Percentiles rank a stretch among this genome's conserved stretches.
Evolutionary conservation across 2,113 vertebrate genomes (phyloP).

Genomic region (Silurus asotus): DNA sequence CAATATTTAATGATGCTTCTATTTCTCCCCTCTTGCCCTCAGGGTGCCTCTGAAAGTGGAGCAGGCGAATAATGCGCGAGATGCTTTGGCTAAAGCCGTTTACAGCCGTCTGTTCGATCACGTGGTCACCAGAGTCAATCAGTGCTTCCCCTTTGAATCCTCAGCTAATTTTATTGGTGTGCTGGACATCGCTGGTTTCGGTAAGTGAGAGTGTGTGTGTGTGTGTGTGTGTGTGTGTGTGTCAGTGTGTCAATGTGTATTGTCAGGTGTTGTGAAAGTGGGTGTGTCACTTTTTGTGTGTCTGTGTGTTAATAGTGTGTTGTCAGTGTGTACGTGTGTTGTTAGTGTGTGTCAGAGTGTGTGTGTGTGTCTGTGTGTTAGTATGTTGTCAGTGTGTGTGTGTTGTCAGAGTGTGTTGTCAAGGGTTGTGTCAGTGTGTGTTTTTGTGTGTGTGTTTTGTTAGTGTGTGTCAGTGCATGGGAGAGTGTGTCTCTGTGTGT

Average conservation of each 20-base stretch:
- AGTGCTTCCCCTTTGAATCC: constrained; percentile 93
- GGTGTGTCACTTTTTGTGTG: not conserved
- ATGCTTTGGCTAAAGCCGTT: constrained; percentile 93
- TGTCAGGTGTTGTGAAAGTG: too few relatives aligned
- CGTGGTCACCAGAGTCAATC: constrained; percentile 94
- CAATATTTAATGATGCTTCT: not conserved
- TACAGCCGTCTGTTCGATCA: constrained; percentile 97
- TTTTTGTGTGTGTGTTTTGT: not conserved
- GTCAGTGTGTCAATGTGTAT: not conserved
- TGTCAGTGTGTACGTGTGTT: too few relatives aligned
- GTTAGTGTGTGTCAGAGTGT: not conserved
- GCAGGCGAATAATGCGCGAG: constrained; percentile 93
- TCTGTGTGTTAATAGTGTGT: not conserved
- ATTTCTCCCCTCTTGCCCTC: constrained; percentile 12
- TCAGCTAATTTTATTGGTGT: constrained; percentile 95
- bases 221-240: constrained; percentile 8
- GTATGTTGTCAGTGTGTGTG: too few relatives aligned
- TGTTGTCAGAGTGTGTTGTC: too few relatives aligned
- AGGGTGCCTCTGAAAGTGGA: constrained; percentile 97
- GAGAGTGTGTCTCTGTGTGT: too few relatives aligned
- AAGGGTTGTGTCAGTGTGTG: not conserved
- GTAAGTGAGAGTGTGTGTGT: constrained; percentile 66
- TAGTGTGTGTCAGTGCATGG: too few relatives aligned
- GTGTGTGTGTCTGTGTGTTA: not conserved
- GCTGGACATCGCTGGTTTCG: constrained; percentile 96